These are phyloP conservation scores for Shinisaurus crocodilurus DNA, from an alignment of 2,113 vertebrate species.

Conservation along the genomic window DNA sequence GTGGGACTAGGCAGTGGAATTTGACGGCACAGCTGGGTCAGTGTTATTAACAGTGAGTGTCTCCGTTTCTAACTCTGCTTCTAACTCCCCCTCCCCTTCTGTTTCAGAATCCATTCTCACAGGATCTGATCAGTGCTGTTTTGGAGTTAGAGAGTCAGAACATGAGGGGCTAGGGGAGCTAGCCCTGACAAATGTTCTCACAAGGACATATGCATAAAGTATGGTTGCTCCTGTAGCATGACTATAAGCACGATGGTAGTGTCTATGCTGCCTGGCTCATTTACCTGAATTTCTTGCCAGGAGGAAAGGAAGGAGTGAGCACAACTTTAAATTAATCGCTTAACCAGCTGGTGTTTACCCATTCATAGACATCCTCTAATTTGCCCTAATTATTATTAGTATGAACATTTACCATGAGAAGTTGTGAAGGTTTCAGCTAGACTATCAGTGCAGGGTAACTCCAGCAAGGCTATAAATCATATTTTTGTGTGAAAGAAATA, in stretches of 20 bases:
- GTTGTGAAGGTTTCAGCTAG: not conserved
- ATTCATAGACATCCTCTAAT: not conserved
- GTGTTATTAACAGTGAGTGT: no score
- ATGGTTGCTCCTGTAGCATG: not conserved
- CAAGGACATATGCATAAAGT: not conserved
- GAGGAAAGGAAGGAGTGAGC: not conserved
- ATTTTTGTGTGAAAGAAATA: not conserved
- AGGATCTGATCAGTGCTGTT: no score
- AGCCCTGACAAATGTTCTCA: no score
- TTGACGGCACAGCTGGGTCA: no score
- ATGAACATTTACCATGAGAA: not conserved
- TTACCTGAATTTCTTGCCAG: not conserved
- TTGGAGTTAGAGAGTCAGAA: no score
- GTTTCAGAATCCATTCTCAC: not conserved
- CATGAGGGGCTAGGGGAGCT: no score
- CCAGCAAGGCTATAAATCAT: not conserved
- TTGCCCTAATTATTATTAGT: not conserved
- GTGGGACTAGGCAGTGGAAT: not conserved
- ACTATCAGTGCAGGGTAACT: not conserved
- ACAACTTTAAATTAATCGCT: not conserved
- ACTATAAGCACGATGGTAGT: not conserved
- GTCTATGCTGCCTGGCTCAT: not conserved
- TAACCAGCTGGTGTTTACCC: not conserved
- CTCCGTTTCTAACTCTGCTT: no score
- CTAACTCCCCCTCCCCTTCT: not conserved